Percentiles rank a stretch among this genome's conserved stretches.
Conservation (phyloP, 2,888 invertebrate genomes). For the Pristionchus fissidentatus region DNA sequence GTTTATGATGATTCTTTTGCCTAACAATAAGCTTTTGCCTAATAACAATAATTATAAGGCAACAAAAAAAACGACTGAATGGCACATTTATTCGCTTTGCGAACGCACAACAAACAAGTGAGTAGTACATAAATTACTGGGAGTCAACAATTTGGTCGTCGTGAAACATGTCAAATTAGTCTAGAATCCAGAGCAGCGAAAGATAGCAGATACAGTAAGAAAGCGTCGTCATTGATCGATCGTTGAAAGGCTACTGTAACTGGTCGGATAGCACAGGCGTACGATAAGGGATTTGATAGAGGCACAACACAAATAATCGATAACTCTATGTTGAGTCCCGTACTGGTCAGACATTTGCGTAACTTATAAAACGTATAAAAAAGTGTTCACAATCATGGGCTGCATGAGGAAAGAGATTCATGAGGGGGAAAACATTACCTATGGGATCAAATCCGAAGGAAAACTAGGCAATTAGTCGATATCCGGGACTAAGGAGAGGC, state of each 20-base stretch:
- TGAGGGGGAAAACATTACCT: neutral
- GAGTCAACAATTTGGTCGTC: conserved; percentile 30
- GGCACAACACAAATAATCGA: conserved; percentile 26
- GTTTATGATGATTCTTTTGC: no score
- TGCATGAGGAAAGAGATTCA: conserved; percentile 25
- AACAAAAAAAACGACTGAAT: no score
- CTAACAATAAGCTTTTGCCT: no score
- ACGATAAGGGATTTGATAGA: neutral
- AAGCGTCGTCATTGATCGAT: conserved; percentile 42
- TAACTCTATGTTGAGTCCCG: neutral
- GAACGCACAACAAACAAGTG: conserved; percentile 30
- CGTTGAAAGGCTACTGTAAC: conserved; percentile 27
- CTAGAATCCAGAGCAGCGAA: conserved; percentile 15
- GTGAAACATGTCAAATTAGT: conserved; percentile 37
- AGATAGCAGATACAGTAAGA: conserved; percentile 36
- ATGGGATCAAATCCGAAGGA: conserved; percentile 32
- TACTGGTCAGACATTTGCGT: conserved; percentile 33
- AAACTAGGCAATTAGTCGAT: conserved; percentile 36
- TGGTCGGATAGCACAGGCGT: conserved; percentile 10
- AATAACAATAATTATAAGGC: no score
- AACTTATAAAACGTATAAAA: no score
- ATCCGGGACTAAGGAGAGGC: conserved; percentile 24
- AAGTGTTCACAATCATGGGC: conserved; percentile 42
- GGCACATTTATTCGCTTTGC: conserved; percentile 46
- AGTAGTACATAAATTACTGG: conserved; percentile 38